A percentile compares a stretch with the other conserved stretches of the same genome.
Evolutionary conservation across 2,888 invertebrate species (phyloP).

Genomic region (Hemithea aestivaria): DNA sequence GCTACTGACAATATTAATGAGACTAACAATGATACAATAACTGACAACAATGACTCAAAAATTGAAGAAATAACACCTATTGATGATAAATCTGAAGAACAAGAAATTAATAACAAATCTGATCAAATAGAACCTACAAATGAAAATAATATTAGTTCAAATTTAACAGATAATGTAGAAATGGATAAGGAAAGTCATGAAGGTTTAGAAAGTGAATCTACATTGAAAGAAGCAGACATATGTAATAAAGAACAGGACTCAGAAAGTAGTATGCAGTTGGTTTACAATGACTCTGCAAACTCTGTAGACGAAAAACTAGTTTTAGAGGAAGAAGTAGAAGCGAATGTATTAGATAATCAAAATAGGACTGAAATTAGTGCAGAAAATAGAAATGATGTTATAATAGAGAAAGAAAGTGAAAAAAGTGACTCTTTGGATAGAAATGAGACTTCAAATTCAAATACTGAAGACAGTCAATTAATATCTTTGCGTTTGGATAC

Average conservation of each 20-base stretch:
- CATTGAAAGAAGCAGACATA: slow-evolving; percentile 10
- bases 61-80: too few species aligned
- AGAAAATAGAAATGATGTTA: background rate
- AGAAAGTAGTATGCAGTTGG: slow-evolving; percentile 33
- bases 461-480: slow-evolving; percentile 39
- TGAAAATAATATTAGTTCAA: too few species aligned
- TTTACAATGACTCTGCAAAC: slow-evolving; percentile 33
- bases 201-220: slow-evolving; percentile 11
- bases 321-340: slow-evolving; percentile 5
- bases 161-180: background rate
- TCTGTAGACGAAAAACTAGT: slow-evolving; percentile 12
- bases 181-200: background rate
- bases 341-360: slow-evolving; percentile 1
- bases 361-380: background rate
- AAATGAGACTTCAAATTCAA: background rate
- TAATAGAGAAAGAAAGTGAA: background rate
- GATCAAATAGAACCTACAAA: too few species aligned
- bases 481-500: slow-evolving; percentile 45
- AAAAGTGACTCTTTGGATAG: slow-evolving; percentile 1
- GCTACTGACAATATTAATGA: slow-evolving; percentile 1
- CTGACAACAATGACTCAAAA: background rate
- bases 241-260: slow-evolving; percentile 29
- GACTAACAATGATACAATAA: background rate
- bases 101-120: too few species aligned
- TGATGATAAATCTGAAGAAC: too few species aligned